phyloP scores from a whole-genome alignment of 2,888 invertebrate genomes.

The Nowickia ferox region DNA sequence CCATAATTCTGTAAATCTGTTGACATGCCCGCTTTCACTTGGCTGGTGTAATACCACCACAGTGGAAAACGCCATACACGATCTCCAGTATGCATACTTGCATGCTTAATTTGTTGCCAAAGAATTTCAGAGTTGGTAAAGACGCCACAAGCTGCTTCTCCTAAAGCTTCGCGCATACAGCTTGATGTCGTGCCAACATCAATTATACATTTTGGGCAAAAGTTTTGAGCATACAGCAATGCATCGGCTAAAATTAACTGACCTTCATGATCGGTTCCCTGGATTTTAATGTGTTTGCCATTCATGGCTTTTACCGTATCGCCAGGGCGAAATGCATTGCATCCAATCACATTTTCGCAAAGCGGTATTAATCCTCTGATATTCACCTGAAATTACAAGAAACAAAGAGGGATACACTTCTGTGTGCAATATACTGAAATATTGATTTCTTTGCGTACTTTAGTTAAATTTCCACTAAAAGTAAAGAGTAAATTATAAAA shows the following conservation, averaged over 20 bases:
- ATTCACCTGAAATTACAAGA: constrained; percentile 83
- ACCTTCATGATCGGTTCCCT: constrained; percentile 91
- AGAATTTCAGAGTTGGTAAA: constrained; percentile 89
- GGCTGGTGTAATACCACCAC: constrained; percentile 88
- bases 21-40: constrained; percentile 84
- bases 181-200: constrained; percentile 91
- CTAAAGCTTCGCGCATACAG: constrained; percentile 86
- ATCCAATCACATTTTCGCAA: constrained; percentile 91
- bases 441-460: no score
- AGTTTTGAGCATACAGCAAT: constrained; percentile 89
- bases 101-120: constrained; percentile 87
- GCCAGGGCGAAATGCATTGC: constrained; percentile 89
- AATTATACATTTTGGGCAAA: constrained; percentile 88
- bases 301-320: constrained; percentile 90
- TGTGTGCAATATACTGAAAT: no score
- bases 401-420: no score
- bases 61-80: constrained; percentile 92
- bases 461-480: no score
- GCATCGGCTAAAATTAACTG: constrained; percentile 90
- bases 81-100: constrained; percentile 89
- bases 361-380: constrained; percentile 89
- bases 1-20: constrained; percentile 84
- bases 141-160: constrained; percentile 88
- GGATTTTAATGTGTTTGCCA: constrained; percentile 89
- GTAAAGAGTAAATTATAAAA: no score